phyloP scores from a whole-genome alignment of 2,888 invertebrate species.

The Diadegma fenestrale region DNA sequence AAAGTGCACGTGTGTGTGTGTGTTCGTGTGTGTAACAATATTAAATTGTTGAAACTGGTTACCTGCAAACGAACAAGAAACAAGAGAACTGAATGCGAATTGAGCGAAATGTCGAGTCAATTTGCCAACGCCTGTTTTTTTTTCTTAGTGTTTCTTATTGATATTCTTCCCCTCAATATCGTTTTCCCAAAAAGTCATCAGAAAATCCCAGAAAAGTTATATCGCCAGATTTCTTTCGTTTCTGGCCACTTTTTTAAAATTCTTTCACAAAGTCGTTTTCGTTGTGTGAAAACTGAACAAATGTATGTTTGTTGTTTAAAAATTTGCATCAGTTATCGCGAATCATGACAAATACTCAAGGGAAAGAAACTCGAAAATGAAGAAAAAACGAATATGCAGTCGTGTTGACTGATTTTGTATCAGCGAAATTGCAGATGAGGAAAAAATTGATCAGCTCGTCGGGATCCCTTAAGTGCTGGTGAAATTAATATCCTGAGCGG shows the following conservation, averaged over 20 bases:
- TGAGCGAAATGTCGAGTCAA: conserved; percentile 51
- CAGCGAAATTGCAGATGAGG: too few relatives aligned
- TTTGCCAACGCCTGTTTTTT: conserved; percentile 41
- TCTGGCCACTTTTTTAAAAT: not conserved
- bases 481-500: too few relatives aligned
- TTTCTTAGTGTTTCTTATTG: conserved; percentile 37
- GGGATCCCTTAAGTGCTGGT: too few relatives aligned
- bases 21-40: conserved; percentile 34
- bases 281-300: conserved; percentile 59
- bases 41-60: conserved; percentile 64
- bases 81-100: not conserved
- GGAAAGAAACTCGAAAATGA: not conserved
- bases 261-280: conserved; percentile 39
- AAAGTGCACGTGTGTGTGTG: conserved; percentile 32
- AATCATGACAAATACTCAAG: not conserved
- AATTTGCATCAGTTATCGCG: conserved; percentile 10
- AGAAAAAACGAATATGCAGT: conserved; percentile 34
- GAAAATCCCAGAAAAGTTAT: not conserved
- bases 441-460: too few relatives aligned
- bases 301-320: conserved; percentile 56
- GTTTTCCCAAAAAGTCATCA: not conserved
- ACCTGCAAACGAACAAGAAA: conserved; percentile 50
- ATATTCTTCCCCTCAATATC: conserved; percentile 2
- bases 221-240: not conserved
- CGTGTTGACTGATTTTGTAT: not conserved